A percentile compares a stretch with the other conserved stretches of the same genome.
Evolutionary conservation across 2,888 invertebrate genomes (phyloP).

Genomic region (Macaria notata): DNA sequence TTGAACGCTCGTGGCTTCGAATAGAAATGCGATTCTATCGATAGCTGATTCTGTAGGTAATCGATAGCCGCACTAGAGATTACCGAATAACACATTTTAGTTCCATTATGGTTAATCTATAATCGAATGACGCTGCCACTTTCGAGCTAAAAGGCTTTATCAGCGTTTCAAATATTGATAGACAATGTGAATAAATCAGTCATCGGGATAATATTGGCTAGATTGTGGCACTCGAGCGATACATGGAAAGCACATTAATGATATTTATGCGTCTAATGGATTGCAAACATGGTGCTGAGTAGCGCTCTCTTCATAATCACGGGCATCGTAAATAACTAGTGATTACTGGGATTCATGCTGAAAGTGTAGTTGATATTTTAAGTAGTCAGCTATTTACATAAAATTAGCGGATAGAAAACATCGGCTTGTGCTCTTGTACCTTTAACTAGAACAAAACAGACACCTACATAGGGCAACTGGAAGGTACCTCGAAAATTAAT

Average conservation of each 20-base stretch:
- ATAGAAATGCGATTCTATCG: slow-evolving; percentile 12
- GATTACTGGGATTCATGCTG: slow-evolving; percentile 1
- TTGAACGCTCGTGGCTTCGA: slow-evolving; percentile 3
- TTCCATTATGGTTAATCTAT: slow-evolving; percentile 36
- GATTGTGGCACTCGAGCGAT: slow-evolving; percentile 34
- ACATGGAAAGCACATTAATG: slow-evolving; percentile 64
- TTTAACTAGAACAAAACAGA: too few relatives aligned
- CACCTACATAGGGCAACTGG: too few relatives aligned
- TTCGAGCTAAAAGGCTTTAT: slow-evolving; percentile 27
- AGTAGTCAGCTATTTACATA: too few relatives aligned
- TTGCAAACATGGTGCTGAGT: slow-evolving; percentile 51
- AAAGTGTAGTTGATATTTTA: too few relatives aligned
- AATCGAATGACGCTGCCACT: slow-evolving; percentile 29
- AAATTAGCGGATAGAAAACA: too few relatives aligned
- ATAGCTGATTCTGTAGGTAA: background rate
- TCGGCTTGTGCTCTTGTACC: too few relatives aligned
- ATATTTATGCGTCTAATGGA: slow-evolving; percentile 58
- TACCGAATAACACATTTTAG: slow-evolving; percentile 29
- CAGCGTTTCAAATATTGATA: slow-evolving; percentile 35
- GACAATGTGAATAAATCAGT: slow-evolving; percentile 36
- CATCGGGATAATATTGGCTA: slow-evolving; percentile 27
- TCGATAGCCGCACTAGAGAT: slow-evolving; percentile 18
- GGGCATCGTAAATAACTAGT: slow-evolving; percentile 7
- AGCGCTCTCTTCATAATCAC: slow-evolving; percentile 26
- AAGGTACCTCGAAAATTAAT: too few relatives aligned